Evolutionary conservation across 2,797 vertebrate genomes (phyloP).

Genomic region (Intellagama lesueurii): DNA sequence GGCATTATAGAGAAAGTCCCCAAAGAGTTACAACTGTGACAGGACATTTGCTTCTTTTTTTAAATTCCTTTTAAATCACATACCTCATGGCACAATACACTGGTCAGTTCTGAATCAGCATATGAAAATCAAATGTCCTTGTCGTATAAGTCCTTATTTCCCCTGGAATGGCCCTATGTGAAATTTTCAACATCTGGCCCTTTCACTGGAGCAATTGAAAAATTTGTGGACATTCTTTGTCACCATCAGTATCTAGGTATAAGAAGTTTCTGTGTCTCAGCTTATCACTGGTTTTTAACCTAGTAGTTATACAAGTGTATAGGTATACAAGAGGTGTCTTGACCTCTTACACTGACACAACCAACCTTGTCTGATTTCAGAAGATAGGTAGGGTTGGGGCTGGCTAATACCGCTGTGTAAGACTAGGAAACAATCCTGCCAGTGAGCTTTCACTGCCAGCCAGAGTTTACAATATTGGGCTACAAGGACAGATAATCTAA

Average conservation of each 20-base stretch:
- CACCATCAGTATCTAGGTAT: no score
- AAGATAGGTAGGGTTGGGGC: no score
- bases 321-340: no score
- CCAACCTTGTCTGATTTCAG: no score
- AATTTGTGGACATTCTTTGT: background rate
- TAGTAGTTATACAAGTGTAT: no score
- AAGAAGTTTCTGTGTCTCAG: background rate
- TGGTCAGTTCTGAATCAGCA: background rate
- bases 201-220: background rate
- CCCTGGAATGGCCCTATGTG: background rate
- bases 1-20: slow-evolving; percentile 11
- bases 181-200: background rate
- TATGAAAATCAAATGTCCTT: background rate
- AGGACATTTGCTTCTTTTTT: slow-evolving; percentile 40
- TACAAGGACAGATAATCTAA: no score
- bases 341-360: no score
- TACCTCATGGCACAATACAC: background rate
- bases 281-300: no score
- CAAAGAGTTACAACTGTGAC: slow-evolving; percentile 3
- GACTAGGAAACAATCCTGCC: no score
- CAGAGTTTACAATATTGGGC: no score
- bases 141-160: background rate
- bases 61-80: slow-evolving; percentile 42
- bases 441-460: no score
- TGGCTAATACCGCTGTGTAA: no score